Base-by-base conservation (phyloP, 2,797 vertebrate genomes). In the Cyprinella venusta region DNA sequence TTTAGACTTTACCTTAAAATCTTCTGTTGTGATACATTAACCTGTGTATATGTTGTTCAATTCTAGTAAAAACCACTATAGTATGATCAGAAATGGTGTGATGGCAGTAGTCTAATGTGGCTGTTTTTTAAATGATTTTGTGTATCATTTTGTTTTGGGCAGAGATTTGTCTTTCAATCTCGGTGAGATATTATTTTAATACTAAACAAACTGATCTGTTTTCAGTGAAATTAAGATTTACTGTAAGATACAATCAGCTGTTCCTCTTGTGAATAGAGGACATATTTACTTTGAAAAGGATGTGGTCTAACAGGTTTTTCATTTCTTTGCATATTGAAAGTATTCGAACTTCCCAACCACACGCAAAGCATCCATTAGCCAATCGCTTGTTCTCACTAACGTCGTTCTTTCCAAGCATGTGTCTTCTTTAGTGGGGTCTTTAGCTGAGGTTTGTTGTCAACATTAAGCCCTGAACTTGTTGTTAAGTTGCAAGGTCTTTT, bases 261-360 rank as follows among this genome's bases (percentile, higher is more conserved):
- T 64, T 48, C 5, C 10, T 77, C 36, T 76, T 69, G n/a, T 59
- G 10, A 80, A 69, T 30, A 59, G 33, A 79, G 64, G 61, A 68
- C 15, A 26, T 54, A 12, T 33, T 71, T 42, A 63, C n/a, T 15
- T 82, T 68, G 1, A 45, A 68, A 76, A 67, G 36, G 33, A 82
- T 59, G 64, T 68, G 68, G 61, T 24, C 36, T 72, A 24, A 59
- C 15, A 21, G 64, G 24, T 52, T 85, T 85, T 85, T 71, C 71
- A 81, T 85, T 76, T 70, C 70, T 81, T 85, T 85, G 71, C 78
- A 85, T 76, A 76, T 38, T 85, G 65, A 76, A 69, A 68, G 50
- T 61, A 74, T 59, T 67, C 2, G 40, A 50, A 75, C 50, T 78
- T 30, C 26, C 24, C 4, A 2, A 68, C 75, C 67, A 69, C 74